Evolutionary conservation across 2,888 invertebrate species (phyloP).

Genomic region (Aquatica leii): DNA sequence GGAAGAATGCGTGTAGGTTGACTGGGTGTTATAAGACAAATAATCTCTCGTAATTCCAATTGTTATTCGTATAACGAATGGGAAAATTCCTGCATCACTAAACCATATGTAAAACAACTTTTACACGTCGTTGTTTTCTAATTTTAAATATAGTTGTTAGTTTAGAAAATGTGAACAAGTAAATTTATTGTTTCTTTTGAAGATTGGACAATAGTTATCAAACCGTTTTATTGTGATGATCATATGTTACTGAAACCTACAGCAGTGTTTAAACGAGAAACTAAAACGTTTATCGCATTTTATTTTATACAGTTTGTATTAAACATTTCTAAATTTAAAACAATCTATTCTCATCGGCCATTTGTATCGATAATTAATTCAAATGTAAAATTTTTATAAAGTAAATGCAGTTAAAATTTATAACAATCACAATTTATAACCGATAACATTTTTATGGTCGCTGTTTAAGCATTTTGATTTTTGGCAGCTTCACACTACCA

Average conservation of each 20-base stretch:
- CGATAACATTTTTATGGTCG: constrained; percentile 31
- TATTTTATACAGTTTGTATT: too few relatives aligned
- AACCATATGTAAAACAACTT: constrained; percentile 4
- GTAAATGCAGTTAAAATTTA: neutral
- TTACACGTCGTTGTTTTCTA: neutral
- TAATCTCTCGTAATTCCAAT: constrained; percentile 27
- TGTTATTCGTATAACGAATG: constrained; percentile 11
- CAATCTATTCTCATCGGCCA: too few relatives aligned
- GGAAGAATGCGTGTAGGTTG: constrained; percentile 25
- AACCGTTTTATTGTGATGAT: constrained; percentile 16
- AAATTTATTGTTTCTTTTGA: constrained; percentile 27
- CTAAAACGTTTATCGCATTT: too few relatives aligned
- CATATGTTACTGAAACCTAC: constrained; percentile 2
- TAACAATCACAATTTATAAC: constrained; percentile 10
- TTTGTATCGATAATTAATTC: constrained; percentile 1
- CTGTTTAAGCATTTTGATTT: constrained; percentile 21
- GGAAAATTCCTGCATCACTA: neutral
- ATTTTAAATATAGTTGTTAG: constrained; percentile 31
- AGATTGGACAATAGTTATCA: constrained; percentile 26
- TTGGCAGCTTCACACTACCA: constrained; percentile 32
- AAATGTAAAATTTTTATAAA: neutral
- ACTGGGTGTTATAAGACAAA: constrained; percentile 26
- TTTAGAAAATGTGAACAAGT: constrained; percentile 16
- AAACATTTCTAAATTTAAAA: too few relatives aligned
- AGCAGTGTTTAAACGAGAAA: neutral